Base-by-base conservation (phyloP, 1,140 invertebrate species). In the Penaeus indicus region DNA sequence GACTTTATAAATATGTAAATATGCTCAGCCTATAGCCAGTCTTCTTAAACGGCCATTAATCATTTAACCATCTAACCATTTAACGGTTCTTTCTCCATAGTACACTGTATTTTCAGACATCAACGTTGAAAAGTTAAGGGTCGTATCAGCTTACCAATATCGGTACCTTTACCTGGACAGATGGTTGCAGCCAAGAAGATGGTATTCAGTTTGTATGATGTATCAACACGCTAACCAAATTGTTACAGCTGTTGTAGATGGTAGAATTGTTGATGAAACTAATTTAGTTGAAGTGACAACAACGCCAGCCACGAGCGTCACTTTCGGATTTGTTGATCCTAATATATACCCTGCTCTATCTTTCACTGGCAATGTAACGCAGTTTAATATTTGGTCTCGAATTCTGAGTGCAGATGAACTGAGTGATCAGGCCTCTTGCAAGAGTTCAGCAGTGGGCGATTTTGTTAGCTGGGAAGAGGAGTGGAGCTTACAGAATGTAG, bases 361-460 rank as follows among this genome's bases (percentile, higher is more conserved):
- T 5, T 85, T 90, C 61, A 85, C 81, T 13, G 90, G 90, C 5
- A 88, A 90, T 38, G 77, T 88, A 21, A 90, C 90, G 0, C 82
- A 88, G 47, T 88, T 90, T 61, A 90, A 90, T 69, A 77, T 90
- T 5, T 90, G 90, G 90, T n/a, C 79, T 69, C 84, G 77, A 32
- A 83, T 54, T n/a, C 83, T 90, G 38, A 79, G 54, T 19, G 61
- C 18, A 10, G 47, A 88, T 19, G 86, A 90, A 42, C 32, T 88
- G 38, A 42, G 42, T 42, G 72, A 25, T 7, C 83, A 88, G 3
- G 85, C 72, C 7, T 63, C 54, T 8, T 90, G 90, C 72, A 47
- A 25, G 25, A 47, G 54, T 38, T 42, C 32, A 22, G 25, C 27
- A 4, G 63, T 83, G 22, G 90, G 90, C 13, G 86, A 90, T 62